A percentile compares a stretch with the other conserved stretches of the same genome.
Evolutionary conservation across 2,888 invertebrate genomes (phyloP).

Genomic region (Nebria brevicollis): DNA sequence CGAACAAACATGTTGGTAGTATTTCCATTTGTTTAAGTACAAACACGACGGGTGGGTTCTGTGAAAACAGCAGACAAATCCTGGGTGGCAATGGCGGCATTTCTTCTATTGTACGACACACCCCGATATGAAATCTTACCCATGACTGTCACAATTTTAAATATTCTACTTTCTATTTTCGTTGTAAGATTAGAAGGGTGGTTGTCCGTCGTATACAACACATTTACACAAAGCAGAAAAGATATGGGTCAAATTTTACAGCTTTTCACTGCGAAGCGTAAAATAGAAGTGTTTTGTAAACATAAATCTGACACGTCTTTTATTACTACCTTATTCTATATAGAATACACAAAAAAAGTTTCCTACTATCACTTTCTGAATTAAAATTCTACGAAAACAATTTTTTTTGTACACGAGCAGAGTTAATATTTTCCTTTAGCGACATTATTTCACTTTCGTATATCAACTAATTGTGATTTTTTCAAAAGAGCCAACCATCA

Average conservation of each 20-base stretch:
- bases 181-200: slow-evolving; percentile 10
- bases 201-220: not conserved
- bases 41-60: slow-evolving; percentile 6
- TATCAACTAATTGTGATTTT: too few relatives aligned
- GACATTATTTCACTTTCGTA: not conserved
- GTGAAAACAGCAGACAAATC: slow-evolving; percentile 15
- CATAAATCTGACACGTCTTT: slow-evolving; percentile 44
- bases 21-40: slow-evolving; percentile 20
- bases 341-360: slow-evolving; percentile 31
- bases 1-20: slow-evolving; percentile 8
- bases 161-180: slow-evolving; percentile 33
- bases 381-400: not conserved
- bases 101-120: slow-evolving; percentile 28
- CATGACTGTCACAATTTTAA: slow-evolving; percentile 43
- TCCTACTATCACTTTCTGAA: slow-evolving; percentile 7
- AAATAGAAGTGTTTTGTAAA: slow-evolving; percentile 35
- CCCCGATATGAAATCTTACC: slow-evolving; percentile 38
- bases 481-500: too few relatives aligned
- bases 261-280: slow-evolving; percentile 12
- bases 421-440: not conserved
- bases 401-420: not conserved
- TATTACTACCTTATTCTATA: slow-evolving; percentile 33
- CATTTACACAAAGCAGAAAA: slow-evolving; percentile 15
- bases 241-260: slow-evolving; percentile 38
- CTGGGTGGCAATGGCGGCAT: slow-evolving; percentile 18